Evolutionary conservation across 2,113 vertebrate genomes (phyloP).

Genomic region (Triplophysa tibetana): DNA sequence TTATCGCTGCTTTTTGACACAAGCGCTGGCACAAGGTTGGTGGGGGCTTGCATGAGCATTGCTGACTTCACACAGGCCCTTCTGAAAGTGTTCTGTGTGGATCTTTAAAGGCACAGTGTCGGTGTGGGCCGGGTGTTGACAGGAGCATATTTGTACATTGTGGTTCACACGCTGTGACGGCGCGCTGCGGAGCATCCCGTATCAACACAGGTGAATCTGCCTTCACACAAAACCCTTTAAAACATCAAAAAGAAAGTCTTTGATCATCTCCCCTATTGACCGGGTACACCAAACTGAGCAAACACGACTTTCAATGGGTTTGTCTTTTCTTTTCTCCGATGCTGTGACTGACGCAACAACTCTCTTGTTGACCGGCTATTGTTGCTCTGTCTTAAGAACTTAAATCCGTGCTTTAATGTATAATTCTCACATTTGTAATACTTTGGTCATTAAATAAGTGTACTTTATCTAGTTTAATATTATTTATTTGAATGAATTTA

Average conservation of each 20-base stretch:
- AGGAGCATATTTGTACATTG: conserved; percentile 56
- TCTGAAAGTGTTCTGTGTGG: neutral
- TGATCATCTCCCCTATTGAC: conserved; percentile 60
- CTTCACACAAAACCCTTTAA: conserved; percentile 38
- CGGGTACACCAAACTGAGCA: conserved; percentile 39
- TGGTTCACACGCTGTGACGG: conserved; percentile 38
- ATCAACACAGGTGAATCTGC: conserved; percentile 40
- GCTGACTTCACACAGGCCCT: neutral
- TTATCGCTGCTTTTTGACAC: too few relatives aligned
- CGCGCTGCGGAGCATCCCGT: neutral
- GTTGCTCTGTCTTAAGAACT: neutral
- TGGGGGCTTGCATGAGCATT: too few relatives aligned
- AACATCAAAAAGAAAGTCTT: conserved; percentile 47
- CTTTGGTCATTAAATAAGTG: too few relatives aligned
- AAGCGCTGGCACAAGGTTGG: too few relatives aligned
- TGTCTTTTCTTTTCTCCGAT: conserved; percentile 31
- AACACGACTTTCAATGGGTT: conserved; percentile 50
- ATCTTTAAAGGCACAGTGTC: neutral
- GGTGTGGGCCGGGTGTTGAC: conserved; percentile 57
- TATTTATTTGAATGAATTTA: too few relatives aligned
- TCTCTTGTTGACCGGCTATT: conserved; percentile 31
- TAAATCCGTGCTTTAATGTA: too few relatives aligned
- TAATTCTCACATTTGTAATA: too few relatives aligned
- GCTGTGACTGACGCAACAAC: conserved; percentile 48
- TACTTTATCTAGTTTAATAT: too few relatives aligned